Evolutionary conservation across 1,140 invertebrate species (phyloP).

Genomic region (Pseudomyrmex concolor): DNA sequence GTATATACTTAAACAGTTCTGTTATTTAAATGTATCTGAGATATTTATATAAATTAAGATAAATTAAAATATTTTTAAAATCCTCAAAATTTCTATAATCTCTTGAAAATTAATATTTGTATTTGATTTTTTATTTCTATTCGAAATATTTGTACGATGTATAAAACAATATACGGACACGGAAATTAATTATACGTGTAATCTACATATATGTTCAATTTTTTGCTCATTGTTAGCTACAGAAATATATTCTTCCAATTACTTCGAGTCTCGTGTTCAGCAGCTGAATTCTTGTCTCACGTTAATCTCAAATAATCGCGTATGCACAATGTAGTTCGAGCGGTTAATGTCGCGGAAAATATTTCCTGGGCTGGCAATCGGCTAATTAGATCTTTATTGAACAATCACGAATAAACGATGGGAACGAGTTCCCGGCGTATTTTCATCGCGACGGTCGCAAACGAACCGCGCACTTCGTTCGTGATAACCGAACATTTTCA

Average conservation of each 20-base stretch:
- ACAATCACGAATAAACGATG: neutral
- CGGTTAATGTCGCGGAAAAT: conserved; percentile 7
- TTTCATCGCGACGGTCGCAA: conserved; percentile 4
- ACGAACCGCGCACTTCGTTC: neutral
- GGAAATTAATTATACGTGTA: too few species aligned
- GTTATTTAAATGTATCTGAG: too few species aligned
- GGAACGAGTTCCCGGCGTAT: neutral
- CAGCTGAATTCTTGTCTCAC: neutral
- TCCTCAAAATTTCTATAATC: too few species aligned
- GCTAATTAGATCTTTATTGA: conserved; percentile 43
- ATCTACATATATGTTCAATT: too few species aligned
- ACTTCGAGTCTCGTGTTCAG: neutral
- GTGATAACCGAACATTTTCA: conserved; percentile 9
- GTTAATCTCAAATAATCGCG: conserved; percentile 23
- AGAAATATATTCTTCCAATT: neutral
- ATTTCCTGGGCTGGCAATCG: conserved; percentile 9
- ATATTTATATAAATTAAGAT: too few species aligned
- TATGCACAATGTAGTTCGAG: neutral
- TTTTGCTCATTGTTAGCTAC: neutral
- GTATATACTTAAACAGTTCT: too few species aligned
- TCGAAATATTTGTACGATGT: too few species aligned
- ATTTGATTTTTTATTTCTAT: neutral
- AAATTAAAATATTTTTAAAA: too few species aligned
- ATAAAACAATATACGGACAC: too few species aligned
- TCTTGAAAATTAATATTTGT: neutral